Conservation (phyloP, 2,888 invertebrate genomes). For the Pollenia griseotomentosa region DNA sequence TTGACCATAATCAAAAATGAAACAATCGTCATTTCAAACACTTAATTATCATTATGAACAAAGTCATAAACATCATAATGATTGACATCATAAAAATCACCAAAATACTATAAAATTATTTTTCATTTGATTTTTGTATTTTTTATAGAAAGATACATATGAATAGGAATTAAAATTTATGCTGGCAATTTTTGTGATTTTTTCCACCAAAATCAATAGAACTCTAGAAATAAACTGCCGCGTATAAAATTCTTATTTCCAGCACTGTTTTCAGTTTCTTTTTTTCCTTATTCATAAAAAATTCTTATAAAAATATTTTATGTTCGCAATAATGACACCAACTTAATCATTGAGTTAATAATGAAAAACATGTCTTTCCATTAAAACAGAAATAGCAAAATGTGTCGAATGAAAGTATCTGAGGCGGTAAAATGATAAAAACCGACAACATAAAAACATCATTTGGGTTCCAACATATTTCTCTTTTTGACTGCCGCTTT, state of each 20-base stretch:
- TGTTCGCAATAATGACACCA: conserved; percentile 71
- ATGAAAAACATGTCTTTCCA: conserved; percentile 32
- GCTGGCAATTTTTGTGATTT: background rate
- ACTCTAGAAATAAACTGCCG: background rate
- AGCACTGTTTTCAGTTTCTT: background rate
- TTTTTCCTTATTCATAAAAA: conserved; percentile 9
- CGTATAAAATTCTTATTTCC: background rate
- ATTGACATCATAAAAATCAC: conserved; percentile 35
- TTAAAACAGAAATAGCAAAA: conserved; percentile 29
- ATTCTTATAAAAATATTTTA: conserved; percentile 73
- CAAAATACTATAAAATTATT: conserved; percentile 21
- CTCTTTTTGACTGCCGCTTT: conserved; percentile 15
- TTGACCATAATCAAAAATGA: background rate
- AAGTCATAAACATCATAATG: background rate
- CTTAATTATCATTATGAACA: conserved; percentile 13
- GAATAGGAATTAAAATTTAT: background rate
- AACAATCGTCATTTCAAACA: background rate
- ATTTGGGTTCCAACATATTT: conserved; percentile 15
- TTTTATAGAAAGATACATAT: background rate
- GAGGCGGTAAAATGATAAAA: conserved; percentile 36
- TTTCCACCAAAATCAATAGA: conserved; percentile 56
- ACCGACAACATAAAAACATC: conserved; percentile 4
- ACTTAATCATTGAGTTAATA: conserved; percentile 63
- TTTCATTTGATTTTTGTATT: background rate
- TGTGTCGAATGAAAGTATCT: background rate